phyloP scores from a whole-genome alignment of 2,113 vertebrate genomes.

The Lanius ludovicianus region DNA sequence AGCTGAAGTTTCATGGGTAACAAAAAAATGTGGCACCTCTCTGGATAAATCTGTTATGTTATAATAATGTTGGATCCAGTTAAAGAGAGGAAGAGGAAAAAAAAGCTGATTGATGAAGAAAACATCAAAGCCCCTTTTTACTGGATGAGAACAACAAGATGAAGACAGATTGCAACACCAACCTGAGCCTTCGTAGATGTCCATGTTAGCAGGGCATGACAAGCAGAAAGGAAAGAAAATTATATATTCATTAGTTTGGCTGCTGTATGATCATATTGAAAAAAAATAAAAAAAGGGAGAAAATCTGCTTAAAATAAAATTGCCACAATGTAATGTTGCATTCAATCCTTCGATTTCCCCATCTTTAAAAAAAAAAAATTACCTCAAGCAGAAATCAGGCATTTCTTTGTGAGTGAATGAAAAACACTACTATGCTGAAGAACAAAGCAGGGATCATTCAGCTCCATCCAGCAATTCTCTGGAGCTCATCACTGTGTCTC shows the following conservation, averaged over 20 bases:
- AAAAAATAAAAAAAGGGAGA: constrained; percentile 45
- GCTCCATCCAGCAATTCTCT: neutral
- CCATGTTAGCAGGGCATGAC: constrained; percentile 93
- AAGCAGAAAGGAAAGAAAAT: constrained; percentile 91
- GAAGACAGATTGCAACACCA: constrained; percentile 89
- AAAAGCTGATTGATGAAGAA: constrained; percentile 58
- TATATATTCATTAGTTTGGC: constrained; percentile 91
- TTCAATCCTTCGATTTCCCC: neutral
- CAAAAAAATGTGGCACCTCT: constrained; percentile 32
- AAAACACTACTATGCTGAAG: neutral
- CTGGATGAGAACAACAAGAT: constrained; percentile 74
- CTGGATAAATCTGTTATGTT: neutral
- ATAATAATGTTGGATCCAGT: constrained; percentile 47
- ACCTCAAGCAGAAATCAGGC: constrained; percentile 14
- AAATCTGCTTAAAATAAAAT: constrained; percentile 55
- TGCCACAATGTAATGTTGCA: constrained; percentile 14
- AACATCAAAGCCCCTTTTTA: constrained; percentile 61
- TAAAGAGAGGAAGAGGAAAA: neutral
- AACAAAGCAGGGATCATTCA: neutral
- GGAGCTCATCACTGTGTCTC: neutral
- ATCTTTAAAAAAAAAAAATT: neutral
- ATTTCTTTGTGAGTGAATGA: neutral
- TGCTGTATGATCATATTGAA: constrained; percentile 56
- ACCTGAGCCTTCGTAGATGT: constrained; percentile 99
- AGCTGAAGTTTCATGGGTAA: constrained; percentile 43